Evolutionary conservation across 2,888 invertebrate genomes (phyloP).

Genomic region (Carterocephalus palaemon): DNA sequence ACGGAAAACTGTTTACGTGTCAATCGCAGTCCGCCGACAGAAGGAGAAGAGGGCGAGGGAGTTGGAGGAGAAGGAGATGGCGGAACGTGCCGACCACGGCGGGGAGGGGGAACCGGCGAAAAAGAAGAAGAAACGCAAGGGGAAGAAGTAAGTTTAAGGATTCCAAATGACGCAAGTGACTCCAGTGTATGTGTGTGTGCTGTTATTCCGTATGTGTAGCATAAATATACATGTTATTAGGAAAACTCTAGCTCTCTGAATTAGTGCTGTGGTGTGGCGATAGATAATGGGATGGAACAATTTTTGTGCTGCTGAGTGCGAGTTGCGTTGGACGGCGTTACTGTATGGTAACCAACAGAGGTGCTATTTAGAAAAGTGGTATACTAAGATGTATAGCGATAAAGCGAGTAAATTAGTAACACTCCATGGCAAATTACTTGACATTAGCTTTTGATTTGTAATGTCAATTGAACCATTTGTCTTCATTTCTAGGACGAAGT

Average conservation of each 20-base stretch:
- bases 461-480: neutral
- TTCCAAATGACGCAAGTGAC: neutral
- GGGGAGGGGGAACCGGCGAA: neutral
- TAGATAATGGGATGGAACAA: slow-evolving; percentile 4
- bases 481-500: neutral
- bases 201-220: neutral
- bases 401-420: too few relatives aligned
- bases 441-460: neutral
- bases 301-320: slow-evolving; percentile 15
- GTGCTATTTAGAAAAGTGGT: slow-evolving; percentile 71
- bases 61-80: neutral
- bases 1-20: slow-evolving; percentile 17
- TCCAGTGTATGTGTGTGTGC: neutral
- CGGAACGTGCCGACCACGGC: neutral
- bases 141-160: slow-evolving; percentile 3
- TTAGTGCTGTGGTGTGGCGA: neutral
- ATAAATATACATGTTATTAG: too few relatives aligned
- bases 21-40: slow-evolving; percentile 5
- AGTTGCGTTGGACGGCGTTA: slow-evolving; percentile 21
- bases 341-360: slow-evolving; percentile 51
- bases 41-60: neutral
- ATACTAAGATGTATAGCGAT: slow-evolving; percentile 53
- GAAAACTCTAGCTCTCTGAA: slow-evolving; percentile 7
- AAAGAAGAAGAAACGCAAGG: slow-evolving; percentile 1
- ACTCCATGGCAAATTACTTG: too few relatives aligned